Evolutionary conservation across 2,113 vertebrate species (phyloP).

Genomic region (Isurus oxyrinchus): DNA sequence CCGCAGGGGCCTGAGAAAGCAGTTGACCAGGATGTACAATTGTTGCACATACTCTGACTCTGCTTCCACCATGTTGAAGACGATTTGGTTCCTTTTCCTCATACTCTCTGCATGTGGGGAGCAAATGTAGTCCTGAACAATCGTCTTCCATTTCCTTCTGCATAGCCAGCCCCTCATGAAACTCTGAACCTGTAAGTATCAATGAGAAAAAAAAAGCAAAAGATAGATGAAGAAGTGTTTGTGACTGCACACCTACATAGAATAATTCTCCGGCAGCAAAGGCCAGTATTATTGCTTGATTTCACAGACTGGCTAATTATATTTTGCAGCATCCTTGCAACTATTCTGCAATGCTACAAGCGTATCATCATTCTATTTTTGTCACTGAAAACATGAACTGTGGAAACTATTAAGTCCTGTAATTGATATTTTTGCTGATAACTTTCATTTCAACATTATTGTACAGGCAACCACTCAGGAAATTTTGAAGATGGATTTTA

Average conservation of each 20-base stretch:
- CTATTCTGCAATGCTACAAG: neutral
- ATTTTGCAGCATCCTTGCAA: neutral
- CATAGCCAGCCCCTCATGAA: constrained; percentile 98
- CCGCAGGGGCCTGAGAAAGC: constrained; percentile 84
- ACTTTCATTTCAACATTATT: neutral
- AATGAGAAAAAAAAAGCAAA: neutral
- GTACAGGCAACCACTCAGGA: neutral
- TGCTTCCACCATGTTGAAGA: constrained; percentile 98
- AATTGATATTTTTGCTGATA: neutral
- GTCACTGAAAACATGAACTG: neutral
- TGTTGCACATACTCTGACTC: constrained; percentile 95
- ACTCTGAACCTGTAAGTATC: constrained; percentile 81
- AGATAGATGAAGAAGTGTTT: constrained; percentile 31
- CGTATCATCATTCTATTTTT: neutral
- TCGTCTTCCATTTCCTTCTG: constrained; percentile 96
- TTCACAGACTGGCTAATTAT: neutral
- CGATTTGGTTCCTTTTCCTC: constrained; percentile 97
- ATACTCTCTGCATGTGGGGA: constrained; percentile 98
- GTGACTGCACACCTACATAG: neutral
- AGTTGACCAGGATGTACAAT: constrained; percentile 88
- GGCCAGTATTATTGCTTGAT: neutral
- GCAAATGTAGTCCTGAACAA: constrained; percentile 97
- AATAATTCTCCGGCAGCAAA: neutral
- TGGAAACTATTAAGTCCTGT: neutral
- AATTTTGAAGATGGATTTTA: neutral